Conservation (phyloP, 2,888 invertebrate genomes). For the Rotaria magnacalcarata region DNA sequence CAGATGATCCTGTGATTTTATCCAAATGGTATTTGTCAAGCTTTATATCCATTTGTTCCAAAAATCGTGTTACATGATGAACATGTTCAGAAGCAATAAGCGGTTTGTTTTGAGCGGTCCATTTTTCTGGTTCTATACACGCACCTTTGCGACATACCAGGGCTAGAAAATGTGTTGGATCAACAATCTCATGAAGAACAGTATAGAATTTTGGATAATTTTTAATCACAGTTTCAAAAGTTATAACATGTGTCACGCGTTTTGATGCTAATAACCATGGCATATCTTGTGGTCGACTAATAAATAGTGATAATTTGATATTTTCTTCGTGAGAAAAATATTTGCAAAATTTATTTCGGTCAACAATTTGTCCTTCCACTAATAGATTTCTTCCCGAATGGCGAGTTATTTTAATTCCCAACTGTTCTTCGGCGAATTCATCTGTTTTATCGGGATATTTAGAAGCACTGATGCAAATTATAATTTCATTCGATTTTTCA, state of each 20-base stretch:
- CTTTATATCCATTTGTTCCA: neutral
- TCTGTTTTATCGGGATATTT: slow-evolving; percentile 12
- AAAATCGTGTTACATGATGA: neutral
- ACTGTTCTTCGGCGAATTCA: neutral
- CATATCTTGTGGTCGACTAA: slow-evolving; percentile 16
- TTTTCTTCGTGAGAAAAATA: neutral
- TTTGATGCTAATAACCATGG: neutral
- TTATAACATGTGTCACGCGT: neutral
- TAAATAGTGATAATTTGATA: neutral
- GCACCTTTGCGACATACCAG: neutral
- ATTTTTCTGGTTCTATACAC: neutral
- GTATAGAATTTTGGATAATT: neutral
- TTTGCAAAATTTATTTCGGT: neutral
- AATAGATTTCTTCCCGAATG: neutral
- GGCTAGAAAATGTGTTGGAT: slow-evolving; percentile 3
- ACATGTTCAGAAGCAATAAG: neutral
- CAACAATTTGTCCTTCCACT: neutral
- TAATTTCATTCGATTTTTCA: neutral
- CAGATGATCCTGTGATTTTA: neutral
- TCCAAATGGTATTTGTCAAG: slow-evolving; percentile 5
- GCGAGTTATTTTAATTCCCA: neutral
- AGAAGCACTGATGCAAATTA: neutral
- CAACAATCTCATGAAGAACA: neutral
- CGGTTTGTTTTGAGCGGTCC: neutral
- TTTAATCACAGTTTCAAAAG: neutral